Evolutionary conservation across 1,140 invertebrate species (phyloP), one percentile per base, ranked within the genome.

Genomic region (Rhizoglyphus robini): DNA sequence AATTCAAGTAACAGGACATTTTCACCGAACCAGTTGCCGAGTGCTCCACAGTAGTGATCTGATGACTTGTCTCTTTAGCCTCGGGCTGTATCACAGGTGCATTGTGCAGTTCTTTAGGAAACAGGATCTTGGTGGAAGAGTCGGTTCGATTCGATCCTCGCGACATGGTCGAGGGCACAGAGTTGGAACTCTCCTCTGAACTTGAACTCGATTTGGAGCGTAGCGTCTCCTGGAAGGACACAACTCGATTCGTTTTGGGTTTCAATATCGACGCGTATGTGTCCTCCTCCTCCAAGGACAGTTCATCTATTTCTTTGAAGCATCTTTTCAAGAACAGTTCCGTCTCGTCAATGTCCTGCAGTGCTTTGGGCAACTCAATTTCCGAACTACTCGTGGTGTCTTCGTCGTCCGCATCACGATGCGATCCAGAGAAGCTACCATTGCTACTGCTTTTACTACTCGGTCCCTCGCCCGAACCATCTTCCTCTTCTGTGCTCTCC

Each of bases 41-140:
- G 31, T 27, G 15, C 34, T 65, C 64, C 8, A 13, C 13, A 41
- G 20, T 54, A 11, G 36, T 65, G 20, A 94, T 77, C 77, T 90
- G 88, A 70, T 8, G 11, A 25, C 8, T 58, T 25, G 18, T 30
- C 8, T 30, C 30, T 63, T 20, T 30, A 60, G n/a, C n/a, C n/a
- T n/a, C n/a, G n/a, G n/a, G n/a, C n/a, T n/a, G n/a, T n/a, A n/a
- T n/a, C n/a, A n/a, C n/a, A n/a, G n/a, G n/a, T n/a, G n/a, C n/a
- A n/a, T 46, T 46, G 41, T 15, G 15, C 41, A 46, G 41, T 23
- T 46, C 41, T 23, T 46, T 46, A 15, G 41, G 41, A 23, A 15
- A 46, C 15, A 46, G 15, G 41, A 23, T 23, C 41, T 46, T 46
- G 15, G 41, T 46, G 41, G 41, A 46, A 23, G 41, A 46, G 41